phyloP scores from a whole-genome alignment of 2,797 vertebrate species.

The Alcedo quadribrachys region DNA sequence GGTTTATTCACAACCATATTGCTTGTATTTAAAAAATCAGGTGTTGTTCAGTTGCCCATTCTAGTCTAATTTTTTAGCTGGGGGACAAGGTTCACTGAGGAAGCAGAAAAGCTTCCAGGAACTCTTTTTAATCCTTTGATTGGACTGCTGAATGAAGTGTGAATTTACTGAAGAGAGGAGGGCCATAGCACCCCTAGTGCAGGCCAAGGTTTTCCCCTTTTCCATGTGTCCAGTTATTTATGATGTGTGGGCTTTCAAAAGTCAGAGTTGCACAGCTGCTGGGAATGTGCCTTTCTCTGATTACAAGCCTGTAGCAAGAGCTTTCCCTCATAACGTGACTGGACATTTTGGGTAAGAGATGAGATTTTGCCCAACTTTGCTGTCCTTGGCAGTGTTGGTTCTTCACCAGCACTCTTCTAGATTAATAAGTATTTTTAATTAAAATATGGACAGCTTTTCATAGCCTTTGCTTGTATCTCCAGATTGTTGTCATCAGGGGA shows the following conservation, averaged over 20 bases:
- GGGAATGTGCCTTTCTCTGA: not conserved
- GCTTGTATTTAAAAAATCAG: not conserved
- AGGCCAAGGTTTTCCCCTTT: not conserved
- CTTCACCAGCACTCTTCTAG: not conserved
- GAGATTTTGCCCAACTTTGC: not conserved
- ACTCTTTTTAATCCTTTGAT: not conserved
- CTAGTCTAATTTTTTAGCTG: not conserved
- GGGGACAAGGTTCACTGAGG: not conserved
- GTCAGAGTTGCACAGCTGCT: not conserved
- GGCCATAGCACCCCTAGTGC: not conserved
- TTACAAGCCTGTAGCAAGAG: not conserved
- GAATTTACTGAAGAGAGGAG: not conserved
- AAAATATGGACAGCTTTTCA: not conserved
- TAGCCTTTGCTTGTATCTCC: not conserved
- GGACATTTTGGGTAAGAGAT: not conserved
- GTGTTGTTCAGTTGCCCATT: not conserved
- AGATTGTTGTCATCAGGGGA: not conserved
- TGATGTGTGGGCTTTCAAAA: not conserved
- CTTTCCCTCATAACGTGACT: not conserved
- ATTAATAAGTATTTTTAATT: not conserved
- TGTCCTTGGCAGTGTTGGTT: not conserved
- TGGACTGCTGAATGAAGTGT: not conserved
- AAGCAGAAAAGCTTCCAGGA: not conserved
- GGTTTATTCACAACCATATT: not conserved
- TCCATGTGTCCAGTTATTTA: not conserved